Percentiles rank a stretch among this genome's conserved stretches.
Evolutionary conservation across 37 sponge, comb jelly and placozoan species (phyloP).

Genomic region (Eunapius fragilis): DNA sequence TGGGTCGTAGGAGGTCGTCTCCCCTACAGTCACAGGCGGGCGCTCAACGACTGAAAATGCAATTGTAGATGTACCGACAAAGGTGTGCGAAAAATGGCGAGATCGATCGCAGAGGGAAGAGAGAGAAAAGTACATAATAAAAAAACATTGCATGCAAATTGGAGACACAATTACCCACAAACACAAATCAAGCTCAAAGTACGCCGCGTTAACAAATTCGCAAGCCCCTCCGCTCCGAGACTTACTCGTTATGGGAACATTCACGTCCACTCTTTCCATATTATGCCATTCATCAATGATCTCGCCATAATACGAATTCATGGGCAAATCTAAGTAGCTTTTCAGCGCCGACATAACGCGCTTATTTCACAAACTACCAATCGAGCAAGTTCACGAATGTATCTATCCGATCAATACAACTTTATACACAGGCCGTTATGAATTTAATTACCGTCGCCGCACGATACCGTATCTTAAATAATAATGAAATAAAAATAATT

Average conservation of each 20-base stretch:
- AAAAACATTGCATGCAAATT: neutral
- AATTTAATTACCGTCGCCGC: neutral
- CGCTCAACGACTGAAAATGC: conserved; percentile 23
- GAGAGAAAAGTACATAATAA: neutral
- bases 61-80: neutral
- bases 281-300: conserved; percentile 55
- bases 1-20: conserved; percentile 35
- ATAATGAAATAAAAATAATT: too few relatives aligned
- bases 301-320: conserved; percentile 57
- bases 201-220: neutral
- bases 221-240: neutral
- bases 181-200: neutral
- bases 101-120: neutral
- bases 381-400: neutral
- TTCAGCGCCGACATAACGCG: conserved; percentile 14
- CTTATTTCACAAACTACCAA: neutral
- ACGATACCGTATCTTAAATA: neutral
- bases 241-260: conserved; percentile 2
- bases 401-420: neutral
- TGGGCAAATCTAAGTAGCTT: conserved; percentile 46
- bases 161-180: neutral
- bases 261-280: conserved; percentile 22
- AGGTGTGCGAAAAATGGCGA: neutral
- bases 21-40: conserved; percentile 51
- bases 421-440: neutral